A percentile compares a stretch with the other conserved stretches of the same genome.
These are phyloP conservation scores for Nysson spinosus DNA, from an alignment of 2,888 invertebrate species.

Conservation along the genomic window DNA sequence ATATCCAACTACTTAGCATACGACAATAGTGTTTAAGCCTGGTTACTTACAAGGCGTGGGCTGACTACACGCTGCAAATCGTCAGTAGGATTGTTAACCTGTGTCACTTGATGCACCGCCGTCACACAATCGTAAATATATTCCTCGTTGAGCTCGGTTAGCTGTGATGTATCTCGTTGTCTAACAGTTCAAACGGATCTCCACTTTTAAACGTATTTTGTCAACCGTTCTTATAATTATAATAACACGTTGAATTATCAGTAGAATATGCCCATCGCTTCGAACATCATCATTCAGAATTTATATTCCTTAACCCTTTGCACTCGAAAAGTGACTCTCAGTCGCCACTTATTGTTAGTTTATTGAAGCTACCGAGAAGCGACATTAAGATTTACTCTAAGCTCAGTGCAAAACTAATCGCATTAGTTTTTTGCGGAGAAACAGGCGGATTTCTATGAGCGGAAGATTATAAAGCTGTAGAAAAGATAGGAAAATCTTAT, in stretches of 20 bases:
- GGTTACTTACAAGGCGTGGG: conserved; percentile 44
- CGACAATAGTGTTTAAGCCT: conserved; percentile 48
- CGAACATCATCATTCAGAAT: no score
- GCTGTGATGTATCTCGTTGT: conserved; percentile 39
- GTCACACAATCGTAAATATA: conserved; percentile 34
- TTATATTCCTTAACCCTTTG: no score
- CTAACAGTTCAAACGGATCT: conserved; percentile 25
- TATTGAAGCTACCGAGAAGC: no score
- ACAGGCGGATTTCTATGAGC: no score
- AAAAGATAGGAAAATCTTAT: no score
- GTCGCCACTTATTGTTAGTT: no score
- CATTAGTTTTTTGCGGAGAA: no score
- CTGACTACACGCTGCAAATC: conserved; percentile 45
- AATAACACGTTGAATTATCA: background rate
- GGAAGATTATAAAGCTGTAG: no score
- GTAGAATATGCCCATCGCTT: no score
- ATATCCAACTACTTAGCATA: conserved; percentile 37
- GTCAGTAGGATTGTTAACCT: conserved; percentile 48
- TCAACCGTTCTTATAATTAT: background rate
- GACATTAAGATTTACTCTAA: no score
- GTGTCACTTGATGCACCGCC: conserved; percentile 36
- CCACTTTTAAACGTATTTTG: conserved; percentile 22
- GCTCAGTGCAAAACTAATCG: no score
- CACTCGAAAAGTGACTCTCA: no score
- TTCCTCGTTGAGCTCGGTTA: conserved; percentile 31